A percentile compares a stretch with the other conserved stretches of the same genome.
Evolutionary conservation across 2,797 vertebrate species (phyloP).

Genomic region (Lagocephalus sceleratus): DNA sequence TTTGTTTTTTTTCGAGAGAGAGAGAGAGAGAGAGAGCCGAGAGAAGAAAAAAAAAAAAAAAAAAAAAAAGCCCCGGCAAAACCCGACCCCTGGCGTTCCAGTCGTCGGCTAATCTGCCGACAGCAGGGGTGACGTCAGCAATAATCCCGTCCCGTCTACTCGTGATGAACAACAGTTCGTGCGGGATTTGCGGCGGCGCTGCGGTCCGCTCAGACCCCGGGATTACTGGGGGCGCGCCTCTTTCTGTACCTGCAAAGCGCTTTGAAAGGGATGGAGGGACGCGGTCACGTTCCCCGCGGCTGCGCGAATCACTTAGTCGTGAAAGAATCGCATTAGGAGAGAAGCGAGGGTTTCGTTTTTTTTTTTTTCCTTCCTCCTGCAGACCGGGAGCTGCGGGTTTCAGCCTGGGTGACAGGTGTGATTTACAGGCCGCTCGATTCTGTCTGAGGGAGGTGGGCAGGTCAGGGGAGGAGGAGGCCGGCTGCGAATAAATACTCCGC

Average conservation of each 20-base stretch:
- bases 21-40: too few species aligned
- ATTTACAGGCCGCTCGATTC: slow-evolving; percentile 54
- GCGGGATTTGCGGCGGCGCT: slow-evolving; percentile 20
- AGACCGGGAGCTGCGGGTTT: slow-evolving; percentile 38
- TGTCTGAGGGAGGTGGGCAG: slow-evolving; percentile 44
- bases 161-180: slow-evolving; percentile 57
- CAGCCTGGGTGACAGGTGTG: slow-evolving; percentile 41
- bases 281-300: too few species aligned
- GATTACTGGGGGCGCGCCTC: slow-evolving; percentile 7
- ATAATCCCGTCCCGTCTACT: slow-evolving; percentile 21
- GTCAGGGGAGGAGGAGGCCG: slow-evolving; percentile 39
- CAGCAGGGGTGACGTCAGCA: slow-evolving; percentile 43
- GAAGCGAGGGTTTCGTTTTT: slow-evolving; percentile 15
- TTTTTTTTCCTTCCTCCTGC: too few species aligned
- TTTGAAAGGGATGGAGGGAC: not conserved
- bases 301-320: too few species aligned
- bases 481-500: slow-evolving; percentile 52
- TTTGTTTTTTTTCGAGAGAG: too few species aligned
- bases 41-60: too few species aligned
- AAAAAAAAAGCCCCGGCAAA: too few species aligned
- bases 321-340: not conserved
- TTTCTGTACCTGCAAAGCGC: not conserved
- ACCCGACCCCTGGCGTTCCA: slow-evolving; percentile 34
- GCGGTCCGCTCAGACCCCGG: slow-evolving; percentile 9
- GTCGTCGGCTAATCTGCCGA: slow-evolving; percentile 52